phyloP scores from a whole-genome alignment of 2,888 invertebrate species.

The Ennomos erosarius region DNA sequence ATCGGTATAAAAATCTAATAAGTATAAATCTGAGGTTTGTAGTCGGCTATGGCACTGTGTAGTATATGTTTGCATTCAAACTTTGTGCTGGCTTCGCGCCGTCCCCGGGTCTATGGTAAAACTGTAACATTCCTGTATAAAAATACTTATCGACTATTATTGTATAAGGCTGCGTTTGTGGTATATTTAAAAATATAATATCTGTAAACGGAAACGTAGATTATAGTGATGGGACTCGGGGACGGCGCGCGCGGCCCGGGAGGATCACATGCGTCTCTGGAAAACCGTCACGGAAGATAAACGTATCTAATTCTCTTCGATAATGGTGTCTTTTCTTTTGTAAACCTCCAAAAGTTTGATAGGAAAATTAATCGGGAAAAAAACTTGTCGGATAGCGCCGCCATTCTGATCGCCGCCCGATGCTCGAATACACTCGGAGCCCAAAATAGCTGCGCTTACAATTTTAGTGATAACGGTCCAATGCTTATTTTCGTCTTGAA shows the following conservation, averaged over 20 bases:
- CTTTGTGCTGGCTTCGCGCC: constrained; percentile 71
- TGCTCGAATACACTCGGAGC: not conserved
- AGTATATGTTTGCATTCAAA: constrained; percentile 75
- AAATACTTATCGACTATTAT: constrained; percentile 83
- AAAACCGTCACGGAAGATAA: constrained; percentile 69
- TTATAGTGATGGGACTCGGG: constrained; percentile 50
- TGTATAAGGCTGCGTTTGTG: constrained; percentile 78
- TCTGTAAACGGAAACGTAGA: constrained; percentile 61
- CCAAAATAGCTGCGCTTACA: constrained; percentile 56
- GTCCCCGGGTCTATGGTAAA: constrained; percentile 51
- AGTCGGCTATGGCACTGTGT: constrained; percentile 82
- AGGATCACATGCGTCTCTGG: constrained; percentile 67
- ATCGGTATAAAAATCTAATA: constrained; percentile 85
- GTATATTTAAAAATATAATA: constrained; percentile 50
- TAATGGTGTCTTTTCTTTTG: constrained; percentile 72
- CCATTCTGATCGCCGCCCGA: constrained; percentile 6
- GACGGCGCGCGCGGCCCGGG: constrained; percentile 65
- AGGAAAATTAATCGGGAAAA: constrained; percentile 78
- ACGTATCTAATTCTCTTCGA: constrained; percentile 69
- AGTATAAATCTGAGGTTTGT: constrained; percentile 84
- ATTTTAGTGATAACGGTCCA: constrained; percentile 75
- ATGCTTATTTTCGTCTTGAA: constrained; percentile 70
- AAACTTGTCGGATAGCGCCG: constrained; percentile 51
- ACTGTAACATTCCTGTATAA: constrained; percentile 74
- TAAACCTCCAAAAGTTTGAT: constrained; percentile 85